Percentiles rank a stretch among this genome's conserved stretches.
phyloP scores from a whole-genome alignment of 2,797 vertebrate species.

The Anas capensis region DNA sequence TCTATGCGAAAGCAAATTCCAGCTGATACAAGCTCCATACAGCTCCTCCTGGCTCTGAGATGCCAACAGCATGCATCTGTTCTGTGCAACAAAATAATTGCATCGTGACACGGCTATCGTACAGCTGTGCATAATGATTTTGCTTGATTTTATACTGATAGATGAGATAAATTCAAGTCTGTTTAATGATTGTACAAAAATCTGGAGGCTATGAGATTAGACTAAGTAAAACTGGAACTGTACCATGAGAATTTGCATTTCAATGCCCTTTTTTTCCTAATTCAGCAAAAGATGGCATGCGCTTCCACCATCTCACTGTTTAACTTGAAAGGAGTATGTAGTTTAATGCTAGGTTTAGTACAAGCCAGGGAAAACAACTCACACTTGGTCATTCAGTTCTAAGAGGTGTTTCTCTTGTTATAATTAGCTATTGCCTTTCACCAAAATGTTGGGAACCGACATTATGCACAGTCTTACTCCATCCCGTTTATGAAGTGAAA shows the following conservation, averaged over 20 bases:
- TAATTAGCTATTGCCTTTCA: not conserved
- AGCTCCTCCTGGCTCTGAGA: not conserved
- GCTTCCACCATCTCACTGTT: not conserved
- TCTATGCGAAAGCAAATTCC: constrained; percentile 35
- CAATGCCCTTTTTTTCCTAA: not conserved
- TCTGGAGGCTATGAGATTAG: not conserved
- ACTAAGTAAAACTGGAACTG: not conserved
- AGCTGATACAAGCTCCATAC: not conserved
- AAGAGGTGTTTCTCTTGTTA: not conserved
- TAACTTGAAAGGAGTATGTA: not conserved
- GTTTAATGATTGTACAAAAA: constrained; percentile 5
- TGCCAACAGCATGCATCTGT: constrained; percentile 43
- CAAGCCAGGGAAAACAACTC: not conserved
- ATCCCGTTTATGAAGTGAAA: not conserved
- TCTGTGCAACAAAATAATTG: constrained; percentile 1
- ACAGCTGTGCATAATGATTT: constrained; percentile 20
- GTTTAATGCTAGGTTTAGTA: constrained; percentile 14
- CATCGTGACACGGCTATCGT: not conserved
- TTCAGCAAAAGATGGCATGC: not conserved
- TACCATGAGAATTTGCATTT: constrained; percentile 21
- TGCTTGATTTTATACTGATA: constrained; percentile 21
- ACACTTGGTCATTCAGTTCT: constrained; percentile 4
- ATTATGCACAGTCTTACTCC: not conserved
- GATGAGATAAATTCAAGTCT: constrained; percentile 34
- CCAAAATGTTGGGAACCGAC: not conserved